These are phyloP conservation scores for Ophonus ardosiacus DNA, from an alignment of 2,888 invertebrate genomes.

Conservation along the genomic window DNA sequence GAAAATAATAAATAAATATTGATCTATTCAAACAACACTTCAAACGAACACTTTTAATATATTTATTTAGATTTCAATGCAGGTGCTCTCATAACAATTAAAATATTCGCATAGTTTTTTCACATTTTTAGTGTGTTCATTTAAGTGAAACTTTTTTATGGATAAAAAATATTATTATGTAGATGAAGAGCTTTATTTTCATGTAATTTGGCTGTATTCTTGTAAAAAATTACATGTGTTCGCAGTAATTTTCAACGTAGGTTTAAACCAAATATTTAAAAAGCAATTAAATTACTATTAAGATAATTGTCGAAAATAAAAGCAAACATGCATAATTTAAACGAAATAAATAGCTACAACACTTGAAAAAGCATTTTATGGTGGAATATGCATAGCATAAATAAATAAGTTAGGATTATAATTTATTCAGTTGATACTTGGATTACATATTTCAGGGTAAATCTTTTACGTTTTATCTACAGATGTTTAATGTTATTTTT, in stretches of 20 bases:
- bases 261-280: constrained; percentile 17
- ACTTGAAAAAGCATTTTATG: not conserved
- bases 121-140: not conserved
- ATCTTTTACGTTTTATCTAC: not conserved
- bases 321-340: not conserved
- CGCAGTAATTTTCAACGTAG: not conserved
- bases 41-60: not conserved
- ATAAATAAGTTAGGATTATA: not conserved
- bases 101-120: not conserved
- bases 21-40: constrained; percentile 1
- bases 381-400: not conserved
- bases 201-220: not conserved
- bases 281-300: constrained; percentile 29
- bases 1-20: constrained; percentile 46
- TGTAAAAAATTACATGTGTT: constrained; percentile 20
- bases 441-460: not conserved
- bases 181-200: not conserved
- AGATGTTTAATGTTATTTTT: no score
- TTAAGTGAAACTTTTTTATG: not conserved
- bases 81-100: constrained; percentile 2
- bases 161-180: not conserved
- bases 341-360: not conserved
- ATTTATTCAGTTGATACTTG: not conserved
- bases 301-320: constrained; percentile 24
- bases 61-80: not conserved